These are phyloP conservation scores for Dromococcyx pavoninus DNA, from an alignment of 2,797 vertebrate species.

Conservation along the genomic window DNA sequence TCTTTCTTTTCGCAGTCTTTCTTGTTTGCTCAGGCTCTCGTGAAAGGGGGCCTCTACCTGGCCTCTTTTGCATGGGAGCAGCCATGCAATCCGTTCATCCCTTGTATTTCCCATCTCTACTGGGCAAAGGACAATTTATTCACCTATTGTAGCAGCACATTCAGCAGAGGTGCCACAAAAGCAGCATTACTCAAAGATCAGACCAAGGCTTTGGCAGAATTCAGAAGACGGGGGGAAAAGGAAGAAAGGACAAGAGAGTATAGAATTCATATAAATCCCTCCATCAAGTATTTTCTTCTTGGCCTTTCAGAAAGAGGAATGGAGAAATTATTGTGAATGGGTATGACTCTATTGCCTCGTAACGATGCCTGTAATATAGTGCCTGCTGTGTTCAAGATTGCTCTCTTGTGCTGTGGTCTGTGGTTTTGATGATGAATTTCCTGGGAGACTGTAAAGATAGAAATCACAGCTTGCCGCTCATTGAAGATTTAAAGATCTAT, in stretches of 20 bases:
- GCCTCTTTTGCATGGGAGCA: neutral
- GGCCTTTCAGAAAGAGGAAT: neutral
- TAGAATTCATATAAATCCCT: neutral
- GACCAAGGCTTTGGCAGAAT: neutral
- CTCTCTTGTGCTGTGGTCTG: neutral
- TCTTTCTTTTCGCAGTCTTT: neutral
- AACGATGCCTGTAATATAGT: neutral
- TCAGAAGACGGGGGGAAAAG: neutral
- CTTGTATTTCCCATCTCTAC: neutral
- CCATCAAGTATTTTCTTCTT: neutral
- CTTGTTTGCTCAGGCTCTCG: neutral
- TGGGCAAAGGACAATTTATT: neutral
- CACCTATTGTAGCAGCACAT: neutral
- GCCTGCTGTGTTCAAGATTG: neutral
- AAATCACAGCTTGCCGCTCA: neutral
- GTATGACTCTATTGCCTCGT: neutral
- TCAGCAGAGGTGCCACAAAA: neutral
- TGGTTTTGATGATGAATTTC: neutral
- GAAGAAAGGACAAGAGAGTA: neutral
- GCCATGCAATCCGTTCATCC: neutral
- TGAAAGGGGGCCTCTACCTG: neutral
- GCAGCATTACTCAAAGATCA: neutral
- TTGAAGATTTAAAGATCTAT: neutral
- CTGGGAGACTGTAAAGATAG: neutral
- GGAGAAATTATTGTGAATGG: neutral